A percentile compares a stretch with the other conserved stretches of the same genome.
phyloP scores from a whole-genome alignment of 1,140 invertebrate species.

The Papilio helenus region DNA sequence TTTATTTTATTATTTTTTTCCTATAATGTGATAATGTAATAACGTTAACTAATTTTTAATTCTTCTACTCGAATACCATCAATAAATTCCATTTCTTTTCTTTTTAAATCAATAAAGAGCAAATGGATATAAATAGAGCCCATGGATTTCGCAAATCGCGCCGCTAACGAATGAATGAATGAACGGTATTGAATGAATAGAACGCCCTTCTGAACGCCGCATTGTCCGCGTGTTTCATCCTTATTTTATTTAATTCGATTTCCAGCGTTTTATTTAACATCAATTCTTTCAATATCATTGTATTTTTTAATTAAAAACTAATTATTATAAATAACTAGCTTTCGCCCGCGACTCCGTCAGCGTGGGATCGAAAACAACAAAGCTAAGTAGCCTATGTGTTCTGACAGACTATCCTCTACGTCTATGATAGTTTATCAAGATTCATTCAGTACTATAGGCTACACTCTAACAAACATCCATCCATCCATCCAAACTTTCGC shows the following conservation, averaged over 20 bases:
- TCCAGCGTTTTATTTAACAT: background rate
- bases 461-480: too few species aligned
- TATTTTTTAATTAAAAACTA: background rate
- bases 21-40: too few species aligned
- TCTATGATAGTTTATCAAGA: too few species aligned
- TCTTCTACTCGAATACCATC: background rate
- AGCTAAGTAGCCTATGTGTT: too few species aligned
- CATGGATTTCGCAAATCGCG: background rate
- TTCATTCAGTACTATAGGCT: too few species aligned
- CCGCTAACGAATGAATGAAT: constrained; percentile 19
- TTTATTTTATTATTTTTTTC: too few species aligned
- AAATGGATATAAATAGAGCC: background rate
- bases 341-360: too few species aligned
- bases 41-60: too few species aligned
- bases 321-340: too few species aligned
- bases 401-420: too few species aligned
- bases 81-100: background rate
- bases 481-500: too few species aligned
- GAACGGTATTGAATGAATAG: constrained; percentile 17
- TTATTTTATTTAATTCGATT: constrained; percentile 9
- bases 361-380: too few species aligned
- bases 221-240: background rate
- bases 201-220: constrained; percentile 7
- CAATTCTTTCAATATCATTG: background rate
- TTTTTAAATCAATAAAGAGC: constrained; percentile 17